These are phyloP conservation scores for Morpho achilles DNA, from an alignment of 2,888 invertebrate species.

Conservation along the genomic window DNA sequence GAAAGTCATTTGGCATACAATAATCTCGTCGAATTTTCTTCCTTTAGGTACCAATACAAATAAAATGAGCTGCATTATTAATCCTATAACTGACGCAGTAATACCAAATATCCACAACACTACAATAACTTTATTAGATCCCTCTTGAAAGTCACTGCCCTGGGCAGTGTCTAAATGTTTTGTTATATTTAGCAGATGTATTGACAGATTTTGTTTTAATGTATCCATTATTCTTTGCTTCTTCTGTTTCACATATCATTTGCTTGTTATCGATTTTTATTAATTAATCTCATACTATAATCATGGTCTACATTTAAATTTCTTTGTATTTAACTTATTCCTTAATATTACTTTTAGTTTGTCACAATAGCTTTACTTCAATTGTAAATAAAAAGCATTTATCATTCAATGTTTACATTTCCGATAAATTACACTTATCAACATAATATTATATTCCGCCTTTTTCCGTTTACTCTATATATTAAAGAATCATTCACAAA, in stretches of 20 bases:
- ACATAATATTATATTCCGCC: no score
- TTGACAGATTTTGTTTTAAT: not conserved
- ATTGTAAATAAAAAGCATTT: no score
- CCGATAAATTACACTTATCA: no score
- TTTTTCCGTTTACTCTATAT: no score
- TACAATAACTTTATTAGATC: conserved; percentile 21
- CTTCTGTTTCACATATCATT: not conserved
- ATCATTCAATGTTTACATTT: no score
- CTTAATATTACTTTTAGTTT: no score
- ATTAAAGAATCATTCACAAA: no score
- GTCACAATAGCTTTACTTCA: no score
- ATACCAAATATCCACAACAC: conserved; percentile 45
- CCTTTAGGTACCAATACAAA: conserved; percentile 38
- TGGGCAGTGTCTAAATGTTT: not conserved
- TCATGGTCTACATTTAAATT: no score
- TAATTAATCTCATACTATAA: no score
- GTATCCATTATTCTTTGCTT: not conserved
- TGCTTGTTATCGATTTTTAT: not conserved
- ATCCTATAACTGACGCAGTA: conserved; percentile 35
- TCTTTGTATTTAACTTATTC: no score
- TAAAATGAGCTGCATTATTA: conserved; percentile 39
- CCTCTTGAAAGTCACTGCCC: not conserved
- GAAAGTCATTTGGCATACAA: conserved; percentile 46
- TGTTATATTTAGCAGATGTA: not conserved
- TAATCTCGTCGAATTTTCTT: conserved; percentile 51